A percentile compares a stretch with the other conserved stretches of the same genome.
phyloP scores from a whole-genome alignment of 2,888 invertebrate genomes.

The Ctenicera cuprea region DNA sequence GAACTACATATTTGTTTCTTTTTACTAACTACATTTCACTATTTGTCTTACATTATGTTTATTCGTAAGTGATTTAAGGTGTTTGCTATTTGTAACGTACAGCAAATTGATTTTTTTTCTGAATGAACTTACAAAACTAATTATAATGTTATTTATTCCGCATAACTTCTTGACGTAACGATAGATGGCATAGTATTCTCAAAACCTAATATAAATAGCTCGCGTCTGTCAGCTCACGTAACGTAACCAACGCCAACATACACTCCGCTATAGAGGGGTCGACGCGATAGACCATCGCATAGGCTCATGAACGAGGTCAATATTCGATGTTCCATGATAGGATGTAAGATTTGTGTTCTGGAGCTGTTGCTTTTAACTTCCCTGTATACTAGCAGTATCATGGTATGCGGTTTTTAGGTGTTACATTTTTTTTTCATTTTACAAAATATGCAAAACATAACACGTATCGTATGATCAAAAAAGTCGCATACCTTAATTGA shows the following conservation, averaged over 20 bases:
- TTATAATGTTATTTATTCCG: constrained; percentile 5
- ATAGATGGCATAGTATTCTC: constrained; percentile 51
- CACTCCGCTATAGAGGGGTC: constrained; percentile 45
- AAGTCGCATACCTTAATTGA: no score
- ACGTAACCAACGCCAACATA: constrained; percentile 42
- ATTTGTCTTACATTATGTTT: no score
- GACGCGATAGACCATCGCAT: constrained; percentile 43
- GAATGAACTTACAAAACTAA: constrained; percentile 1
- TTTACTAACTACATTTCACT: constrained; percentile 52
- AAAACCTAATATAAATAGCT: constrained; percentile 50
- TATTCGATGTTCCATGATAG: constrained; percentile 44
- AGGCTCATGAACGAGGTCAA: constrained; percentile 49
- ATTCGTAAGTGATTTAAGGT: no score
- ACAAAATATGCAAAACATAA: no score
- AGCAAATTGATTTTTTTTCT: constrained; percentile 26
- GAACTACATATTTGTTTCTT: neutral
- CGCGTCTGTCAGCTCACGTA: constrained; percentile 46
- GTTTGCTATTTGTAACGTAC: no score
- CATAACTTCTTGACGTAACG: constrained; percentile 36
- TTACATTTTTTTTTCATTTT: no score
- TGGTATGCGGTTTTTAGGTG: no score
- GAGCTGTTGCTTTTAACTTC: neutral
- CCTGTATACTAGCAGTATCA: neutral
- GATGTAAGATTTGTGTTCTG: constrained; percentile 37
- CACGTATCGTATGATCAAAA: no score